These are phyloP conservation scores for Falco concolor DNA, from an alignment of 2,797 vertebrate genomes.

Conservation along the genomic window DNA sequence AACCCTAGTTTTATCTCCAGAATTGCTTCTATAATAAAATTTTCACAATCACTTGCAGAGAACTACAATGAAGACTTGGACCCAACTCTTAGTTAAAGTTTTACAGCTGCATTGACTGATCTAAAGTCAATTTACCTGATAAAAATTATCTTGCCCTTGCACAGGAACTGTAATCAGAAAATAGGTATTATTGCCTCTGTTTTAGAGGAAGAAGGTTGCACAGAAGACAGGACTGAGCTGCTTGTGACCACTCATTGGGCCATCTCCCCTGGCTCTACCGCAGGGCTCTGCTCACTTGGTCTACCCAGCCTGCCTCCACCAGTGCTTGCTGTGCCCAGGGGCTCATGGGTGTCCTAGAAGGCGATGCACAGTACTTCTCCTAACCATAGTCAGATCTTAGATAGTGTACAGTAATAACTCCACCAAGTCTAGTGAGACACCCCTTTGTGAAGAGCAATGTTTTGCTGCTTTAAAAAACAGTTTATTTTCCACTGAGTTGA, in stretches of 20 bases:
- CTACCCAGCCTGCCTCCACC: background rate
- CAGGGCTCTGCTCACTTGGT: background rate
- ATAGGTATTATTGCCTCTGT: background rate
- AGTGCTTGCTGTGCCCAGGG: background rate
- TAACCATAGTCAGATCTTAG: background rate
- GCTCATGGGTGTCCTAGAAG: background rate
- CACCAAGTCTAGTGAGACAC: background rate
- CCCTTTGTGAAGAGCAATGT: background rate
- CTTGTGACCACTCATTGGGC: rapidly evolving
- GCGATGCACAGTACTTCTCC: too few species aligned
- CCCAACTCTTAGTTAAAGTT: background rate
- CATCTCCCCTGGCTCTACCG: background rate
- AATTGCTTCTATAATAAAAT: background rate
- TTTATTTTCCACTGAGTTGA: background rate
- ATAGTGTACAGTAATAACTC: background rate
- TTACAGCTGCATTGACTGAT: background rate
- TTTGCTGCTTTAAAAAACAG: background rate
- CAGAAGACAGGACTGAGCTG: background rate
- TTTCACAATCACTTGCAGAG: background rate
- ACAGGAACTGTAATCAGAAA: background rate
- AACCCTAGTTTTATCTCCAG: background rate
- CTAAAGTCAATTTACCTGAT: background rate
- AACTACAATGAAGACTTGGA: background rate
- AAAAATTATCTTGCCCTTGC: background rate
- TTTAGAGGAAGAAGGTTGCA: background rate